Evolutionary conservation across 2,797 vertebrate species (phyloP).

Genomic region (Anableps anableps): DNA sequence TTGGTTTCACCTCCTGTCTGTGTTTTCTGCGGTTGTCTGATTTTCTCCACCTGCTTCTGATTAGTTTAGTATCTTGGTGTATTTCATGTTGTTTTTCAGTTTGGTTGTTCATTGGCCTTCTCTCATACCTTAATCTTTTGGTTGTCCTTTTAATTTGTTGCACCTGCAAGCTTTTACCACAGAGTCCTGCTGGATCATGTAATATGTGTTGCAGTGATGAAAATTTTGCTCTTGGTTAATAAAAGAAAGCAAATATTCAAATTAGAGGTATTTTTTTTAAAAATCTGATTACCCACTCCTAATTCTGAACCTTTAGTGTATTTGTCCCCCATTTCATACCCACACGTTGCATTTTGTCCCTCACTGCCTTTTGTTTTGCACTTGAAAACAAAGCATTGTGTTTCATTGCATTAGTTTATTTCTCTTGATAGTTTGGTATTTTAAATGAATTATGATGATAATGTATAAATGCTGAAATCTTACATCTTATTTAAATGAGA

Average conservation of each 20-base stretch:
- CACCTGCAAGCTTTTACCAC: not conserved
- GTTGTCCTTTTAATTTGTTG: not conserved
- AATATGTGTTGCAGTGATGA: not conserved
- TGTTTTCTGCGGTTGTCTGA: not conserved
- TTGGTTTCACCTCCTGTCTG: not conserved
- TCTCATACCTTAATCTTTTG: not conserved
- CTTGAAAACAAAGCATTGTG: not conserved
- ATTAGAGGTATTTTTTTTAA: too few relatives aligned
- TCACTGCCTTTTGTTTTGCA: not conserved
- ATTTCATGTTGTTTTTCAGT: not conserved
- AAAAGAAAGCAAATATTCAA: too few relatives aligned
- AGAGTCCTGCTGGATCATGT: too few relatives aligned
- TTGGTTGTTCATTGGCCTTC: not conserved
- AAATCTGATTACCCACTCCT: too few relatives aligned
- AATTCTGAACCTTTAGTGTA: not conserved
- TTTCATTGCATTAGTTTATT: not conserved
- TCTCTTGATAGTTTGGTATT: not conserved
- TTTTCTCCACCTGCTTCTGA: conserved; percentile 1
- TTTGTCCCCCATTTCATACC: not conserved
- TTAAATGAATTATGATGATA: not conserved
- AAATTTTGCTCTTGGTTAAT: not conserved
- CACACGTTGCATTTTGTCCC: not conserved
- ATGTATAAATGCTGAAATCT: too few relatives aligned
- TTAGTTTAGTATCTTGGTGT: not conserved
- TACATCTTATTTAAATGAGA: not conserved